Conservation (phyloP, 2,888 invertebrate species). For the Chrysomela aeneicollis region DNA sequence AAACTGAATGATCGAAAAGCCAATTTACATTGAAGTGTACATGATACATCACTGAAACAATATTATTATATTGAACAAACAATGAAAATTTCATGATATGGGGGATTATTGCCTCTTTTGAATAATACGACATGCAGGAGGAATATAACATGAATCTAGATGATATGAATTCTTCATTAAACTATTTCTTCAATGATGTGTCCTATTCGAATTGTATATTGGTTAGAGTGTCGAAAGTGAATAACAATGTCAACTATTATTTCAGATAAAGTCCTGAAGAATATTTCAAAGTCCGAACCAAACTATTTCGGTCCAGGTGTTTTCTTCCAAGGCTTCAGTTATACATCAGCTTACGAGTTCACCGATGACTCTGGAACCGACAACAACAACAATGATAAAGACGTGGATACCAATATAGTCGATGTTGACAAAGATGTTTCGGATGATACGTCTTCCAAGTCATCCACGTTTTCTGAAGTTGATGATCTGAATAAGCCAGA, state of each 20-base stretch:
- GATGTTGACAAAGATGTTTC: constrained; percentile 7
- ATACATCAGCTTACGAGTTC: background rate
- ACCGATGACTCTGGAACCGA: background rate
- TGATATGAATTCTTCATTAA: too few relatives aligned
- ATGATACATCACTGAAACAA: too few relatives aligned
- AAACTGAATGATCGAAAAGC: too few relatives aligned
- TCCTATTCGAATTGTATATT: too few relatives aligned
- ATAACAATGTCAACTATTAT: background rate
- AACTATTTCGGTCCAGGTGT: background rate
- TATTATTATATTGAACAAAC: too few relatives aligned
- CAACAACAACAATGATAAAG: background rate
- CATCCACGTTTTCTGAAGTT: constrained; percentile 4
- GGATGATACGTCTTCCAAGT: background rate
- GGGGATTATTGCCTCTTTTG: too few relatives aligned
- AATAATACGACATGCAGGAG: too few relatives aligned
- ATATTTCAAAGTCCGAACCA: background rate
- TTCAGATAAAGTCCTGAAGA: constrained; percentile 9
- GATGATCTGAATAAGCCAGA: constrained; percentile 9
- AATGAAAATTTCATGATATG: too few relatives aligned
- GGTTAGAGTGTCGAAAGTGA: too few relatives aligned
- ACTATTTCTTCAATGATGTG: too few relatives aligned
- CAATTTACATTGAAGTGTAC: too few relatives aligned
- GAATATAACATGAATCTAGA: too few relatives aligned
- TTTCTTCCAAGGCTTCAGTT: constrained; percentile 16
- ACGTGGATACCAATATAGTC: constrained; percentile 1